Evolutionary conservation across 2,888 invertebrate species (phyloP).

Genomic region (Mesorhabditis sp.): DNA sequence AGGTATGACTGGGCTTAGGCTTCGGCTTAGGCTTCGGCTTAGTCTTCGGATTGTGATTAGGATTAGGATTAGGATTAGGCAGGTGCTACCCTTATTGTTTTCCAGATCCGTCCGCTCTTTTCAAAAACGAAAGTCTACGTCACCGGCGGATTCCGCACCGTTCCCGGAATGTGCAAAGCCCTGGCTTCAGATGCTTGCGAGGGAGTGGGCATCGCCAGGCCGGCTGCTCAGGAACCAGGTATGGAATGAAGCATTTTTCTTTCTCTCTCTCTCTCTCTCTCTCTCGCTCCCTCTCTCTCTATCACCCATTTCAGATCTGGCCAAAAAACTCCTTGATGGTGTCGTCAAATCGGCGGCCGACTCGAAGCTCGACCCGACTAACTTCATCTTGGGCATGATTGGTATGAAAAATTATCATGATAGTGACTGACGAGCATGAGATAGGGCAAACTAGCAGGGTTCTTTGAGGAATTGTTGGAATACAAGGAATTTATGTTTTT

Average conservation of each 20-base stretch:
- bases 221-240: slow-evolving; percentile 41
- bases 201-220: slow-evolving; percentile 37
- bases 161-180: slow-evolving; percentile 34
- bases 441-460: too few species aligned
- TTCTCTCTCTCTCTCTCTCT: not conserved
- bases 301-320: slow-evolving; percentile 26
- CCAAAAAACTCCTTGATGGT: slow-evolving; percentile 29
- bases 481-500: not conserved
- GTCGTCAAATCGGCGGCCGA: slow-evolving; percentile 19
- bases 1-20: slow-evolving; percentile 13
- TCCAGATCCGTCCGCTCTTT: slow-evolving; percentile 18
- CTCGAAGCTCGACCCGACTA: slow-evolving; percentile 20
- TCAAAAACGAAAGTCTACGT: slow-evolving; percentile 28
- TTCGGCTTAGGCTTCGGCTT: not conserved
- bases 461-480: too few species aligned
- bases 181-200: slow-evolving; percentile 28
- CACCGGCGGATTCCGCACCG: slow-evolving; percentile 46
- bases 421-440: slow-evolving; percentile 8
- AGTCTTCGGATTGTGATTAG: not conserved
- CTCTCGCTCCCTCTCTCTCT: not conserved
- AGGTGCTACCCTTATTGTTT: too few species aligned
- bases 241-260: not conserved
- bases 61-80: too few species aligned
- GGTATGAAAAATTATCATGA: slow-evolving; percentile 8
- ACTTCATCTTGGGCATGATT: slow-evolving; percentile 13